Conservation (phyloP, 2,797 vertebrate genomes). For the Lemur catta region DNA sequence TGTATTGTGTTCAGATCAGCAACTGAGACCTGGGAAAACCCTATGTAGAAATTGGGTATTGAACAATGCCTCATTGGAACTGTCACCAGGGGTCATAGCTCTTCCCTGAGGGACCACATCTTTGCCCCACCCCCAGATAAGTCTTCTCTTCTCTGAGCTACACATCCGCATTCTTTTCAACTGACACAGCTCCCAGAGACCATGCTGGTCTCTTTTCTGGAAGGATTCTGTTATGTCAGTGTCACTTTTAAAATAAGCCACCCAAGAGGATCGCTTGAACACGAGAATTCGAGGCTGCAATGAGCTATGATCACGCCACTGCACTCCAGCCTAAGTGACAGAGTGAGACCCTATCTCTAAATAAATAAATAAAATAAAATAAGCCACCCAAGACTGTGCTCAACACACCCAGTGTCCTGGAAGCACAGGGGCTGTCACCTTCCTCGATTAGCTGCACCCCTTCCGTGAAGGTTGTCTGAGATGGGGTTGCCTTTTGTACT, state of each 20-base stretch:
- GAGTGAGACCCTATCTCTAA: not conserved
- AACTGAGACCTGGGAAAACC: not conserved
- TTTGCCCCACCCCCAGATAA: not conserved
- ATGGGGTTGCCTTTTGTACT: not conserved
- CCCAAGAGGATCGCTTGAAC: not conserved
- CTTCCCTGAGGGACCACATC: not conserved
- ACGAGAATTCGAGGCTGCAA: not conserved
- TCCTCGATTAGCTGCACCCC: not conserved
- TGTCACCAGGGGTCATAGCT: not conserved
- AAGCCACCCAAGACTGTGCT: not conserved
- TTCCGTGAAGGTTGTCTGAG: too few relatives aligned
- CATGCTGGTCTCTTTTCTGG: not conserved
- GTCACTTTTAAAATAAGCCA: not conserved
- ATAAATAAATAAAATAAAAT: not conserved
- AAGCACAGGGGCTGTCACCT: not conserved
- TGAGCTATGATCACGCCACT: not conserved
- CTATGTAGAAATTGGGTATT: not conserved
- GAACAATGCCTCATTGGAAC: not conserved
- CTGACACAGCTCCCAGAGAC: not conserved
- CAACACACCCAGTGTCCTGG: not conserved
- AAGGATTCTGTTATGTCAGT: not conserved
- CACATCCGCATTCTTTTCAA: not conserved
- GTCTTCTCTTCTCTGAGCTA: not conserved
- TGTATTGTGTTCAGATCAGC: not conserved
- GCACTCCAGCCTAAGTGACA: too few relatives aligned